Percentiles rank a stretch among this genome's conserved stretches.
phyloP scores from a whole-genome alignment of 2,113 vertebrate genomes.

The Delphinapterus leucas region DNA sequence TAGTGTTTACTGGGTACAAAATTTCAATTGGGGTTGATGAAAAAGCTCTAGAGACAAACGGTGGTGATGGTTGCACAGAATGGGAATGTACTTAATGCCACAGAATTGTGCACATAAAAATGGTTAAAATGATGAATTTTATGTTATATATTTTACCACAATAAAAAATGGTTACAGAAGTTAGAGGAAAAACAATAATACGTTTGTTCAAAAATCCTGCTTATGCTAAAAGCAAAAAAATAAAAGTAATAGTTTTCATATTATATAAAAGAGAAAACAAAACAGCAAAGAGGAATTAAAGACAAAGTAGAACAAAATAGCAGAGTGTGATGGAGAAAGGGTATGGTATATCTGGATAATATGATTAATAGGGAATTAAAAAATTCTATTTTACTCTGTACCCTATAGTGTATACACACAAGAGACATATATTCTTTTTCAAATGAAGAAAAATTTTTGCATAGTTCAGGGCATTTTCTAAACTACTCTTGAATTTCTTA shows the following conservation, averaged over 20 bases:
- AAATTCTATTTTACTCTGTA: not conserved
- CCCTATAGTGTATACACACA: not conserved
- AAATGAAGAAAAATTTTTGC: not conserved
- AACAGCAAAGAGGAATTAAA: not conserved
- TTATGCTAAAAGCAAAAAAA: not conserved
- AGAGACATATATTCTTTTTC: not conserved
- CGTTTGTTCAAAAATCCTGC: not conserved
- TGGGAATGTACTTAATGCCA: not conserved
- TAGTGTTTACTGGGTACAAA: not conserved
- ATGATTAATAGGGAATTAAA: not conserved
- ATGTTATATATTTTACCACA: not conserved
- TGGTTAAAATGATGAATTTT: not conserved
- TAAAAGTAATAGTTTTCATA: not conserved
- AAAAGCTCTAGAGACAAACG: not conserved
- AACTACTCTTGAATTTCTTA: not conserved
- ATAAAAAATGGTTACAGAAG: not conserved
- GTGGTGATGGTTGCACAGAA: not conserved
- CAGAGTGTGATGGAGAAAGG: not conserved
- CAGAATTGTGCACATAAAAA: not conserved
- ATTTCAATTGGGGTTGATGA: not conserved
- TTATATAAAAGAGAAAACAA: not conserved
- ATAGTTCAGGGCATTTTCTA: not conserved
- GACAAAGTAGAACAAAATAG: not conserved
- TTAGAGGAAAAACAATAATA: not conserved
- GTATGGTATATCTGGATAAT: not conserved